Conservation (phyloP, 2,888 invertebrate species). For the Patella depressa region DNA sequence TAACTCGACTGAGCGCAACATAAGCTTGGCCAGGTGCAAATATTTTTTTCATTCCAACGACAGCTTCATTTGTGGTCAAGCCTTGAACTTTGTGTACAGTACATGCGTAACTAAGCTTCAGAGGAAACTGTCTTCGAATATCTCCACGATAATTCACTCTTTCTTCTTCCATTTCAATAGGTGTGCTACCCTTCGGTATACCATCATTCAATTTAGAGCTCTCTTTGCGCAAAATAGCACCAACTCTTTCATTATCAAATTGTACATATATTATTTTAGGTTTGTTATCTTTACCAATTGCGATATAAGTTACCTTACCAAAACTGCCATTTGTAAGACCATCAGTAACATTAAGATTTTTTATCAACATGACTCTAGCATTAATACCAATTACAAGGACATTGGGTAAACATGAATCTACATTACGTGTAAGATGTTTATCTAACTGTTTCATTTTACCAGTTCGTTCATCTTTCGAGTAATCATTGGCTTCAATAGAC, state of each 20-base stretch:
- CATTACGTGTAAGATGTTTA: neutral
- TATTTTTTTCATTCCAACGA: neutral
- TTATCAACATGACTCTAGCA: conserved; percentile 23
- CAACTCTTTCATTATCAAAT: conserved; percentile 18
- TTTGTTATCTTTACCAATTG: neutral
- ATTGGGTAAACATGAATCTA: neutral
- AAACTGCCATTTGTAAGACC: conserved; percentile 24
- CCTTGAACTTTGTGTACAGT: conserved; percentile 28
- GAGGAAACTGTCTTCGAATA: conserved; percentile 17
- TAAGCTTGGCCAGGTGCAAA: conserved; percentile 17
- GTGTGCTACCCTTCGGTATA: neutral
- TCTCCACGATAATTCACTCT: conserved; percentile 8
- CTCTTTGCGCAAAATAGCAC: neutral
- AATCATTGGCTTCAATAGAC: neutral
- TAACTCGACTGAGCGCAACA: conserved; percentile 34
- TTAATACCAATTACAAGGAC: conserved; percentile 10
- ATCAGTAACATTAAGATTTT: conserved; percentile 17
- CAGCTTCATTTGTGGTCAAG: neutral
- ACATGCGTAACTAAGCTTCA: conserved; percentile 19
- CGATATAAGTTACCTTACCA: conserved; percentile 16
- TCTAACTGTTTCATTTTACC: conserved; percentile 12
- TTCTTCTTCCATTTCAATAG: conserved; percentile 18
- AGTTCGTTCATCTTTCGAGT: neutral
- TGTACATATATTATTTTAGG: neutral
- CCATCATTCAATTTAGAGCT: neutral